These are phyloP conservation scores for Stenolophus ochropezus DNA, from an alignment of 2,888 invertebrate genomes.

Conservation along the genomic window DNA sequence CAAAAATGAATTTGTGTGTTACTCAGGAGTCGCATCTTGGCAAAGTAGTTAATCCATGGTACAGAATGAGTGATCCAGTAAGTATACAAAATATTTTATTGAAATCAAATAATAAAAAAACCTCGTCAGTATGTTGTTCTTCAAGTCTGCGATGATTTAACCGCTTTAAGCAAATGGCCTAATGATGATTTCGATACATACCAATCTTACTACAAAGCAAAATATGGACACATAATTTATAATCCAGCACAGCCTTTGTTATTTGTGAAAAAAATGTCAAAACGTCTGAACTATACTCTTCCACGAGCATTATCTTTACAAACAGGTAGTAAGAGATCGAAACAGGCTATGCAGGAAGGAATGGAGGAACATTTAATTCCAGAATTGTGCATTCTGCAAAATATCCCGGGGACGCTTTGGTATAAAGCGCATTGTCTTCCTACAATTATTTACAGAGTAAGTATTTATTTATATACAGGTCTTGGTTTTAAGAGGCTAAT, in stretches of 20 bases:
- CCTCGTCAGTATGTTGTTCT: slow-evolving; percentile 83
- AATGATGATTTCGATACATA: slow-evolving; percentile 78
- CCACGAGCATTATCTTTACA: slow-evolving; percentile 70
- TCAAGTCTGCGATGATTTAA: slow-evolving; percentile 79
- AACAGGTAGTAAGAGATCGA: slow-evolving; percentile 70
- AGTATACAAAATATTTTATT: slow-evolving; percentile 62
- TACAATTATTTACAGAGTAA: slow-evolving; percentile 85
- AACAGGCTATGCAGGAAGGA: slow-evolving; percentile 74
- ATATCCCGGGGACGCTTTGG: slow-evolving; percentile 87
- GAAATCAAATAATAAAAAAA: too few species aligned
- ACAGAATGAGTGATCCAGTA: slow-evolving; percentile 76
- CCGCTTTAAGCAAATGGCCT: slow-evolving; percentile 81
- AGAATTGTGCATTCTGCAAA: slow-evolving; percentile 86
- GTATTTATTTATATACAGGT: too few species aligned
- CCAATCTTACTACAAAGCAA: slow-evolving; percentile 83
- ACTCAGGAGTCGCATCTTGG: slow-evolving; percentile 79
- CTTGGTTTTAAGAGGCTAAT: too few species aligned
- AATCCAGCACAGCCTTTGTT: slow-evolving; percentile 85
- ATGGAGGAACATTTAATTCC: slow-evolving; percentile 86
- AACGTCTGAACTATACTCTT: slow-evolving; percentile 77
- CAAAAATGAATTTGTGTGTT: slow-evolving; percentile 75
- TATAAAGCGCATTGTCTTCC: slow-evolving; percentile 90
- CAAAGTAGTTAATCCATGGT: slow-evolving; percentile 91
- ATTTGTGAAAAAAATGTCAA: slow-evolving; percentile 83
- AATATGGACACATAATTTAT: slow-evolving; percentile 80